These are phyloP conservation scores for Xestia rhomboidea DNA, from an alignment of 2,888 invertebrate species.

Conservation along the genomic window DNA sequence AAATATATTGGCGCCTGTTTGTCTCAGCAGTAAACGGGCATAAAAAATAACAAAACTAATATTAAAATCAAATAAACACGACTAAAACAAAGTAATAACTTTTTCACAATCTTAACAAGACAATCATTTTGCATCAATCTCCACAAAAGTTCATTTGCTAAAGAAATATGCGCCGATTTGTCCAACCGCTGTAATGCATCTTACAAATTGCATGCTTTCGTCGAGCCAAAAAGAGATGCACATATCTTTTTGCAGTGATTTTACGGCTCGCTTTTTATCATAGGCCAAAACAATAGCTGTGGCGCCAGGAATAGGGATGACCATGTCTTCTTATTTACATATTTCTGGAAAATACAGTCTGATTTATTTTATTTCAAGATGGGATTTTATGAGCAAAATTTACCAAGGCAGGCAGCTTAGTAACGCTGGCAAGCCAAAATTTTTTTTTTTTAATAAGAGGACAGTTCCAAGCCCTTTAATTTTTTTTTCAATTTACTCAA, in stretches of 20 bases:
- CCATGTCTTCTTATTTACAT: not conserved
- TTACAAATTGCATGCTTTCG: slow-evolving; percentile 53
- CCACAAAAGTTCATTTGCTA: slow-evolving; percentile 40
- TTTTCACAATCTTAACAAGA: slow-evolving; percentile 4
- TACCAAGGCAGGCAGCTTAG: not conserved
- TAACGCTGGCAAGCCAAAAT: not conserved
- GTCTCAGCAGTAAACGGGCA: not conserved
- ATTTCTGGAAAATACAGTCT: not conserved
- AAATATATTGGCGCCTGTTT: not conserved
- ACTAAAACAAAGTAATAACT: slow-evolving; percentile 6
- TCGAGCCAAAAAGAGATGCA: slow-evolving; percentile 51
- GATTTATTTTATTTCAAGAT: too few species aligned
- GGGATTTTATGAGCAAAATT: not conserved
- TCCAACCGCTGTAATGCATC: slow-evolving; percentile 39
- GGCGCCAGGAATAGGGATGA: slow-evolving; percentile 61
- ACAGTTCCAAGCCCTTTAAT: not conserved
- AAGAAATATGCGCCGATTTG: slow-evolving; percentile 54
- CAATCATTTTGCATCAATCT: slow-evolving; percentile 24
- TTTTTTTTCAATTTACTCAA: not conserved
- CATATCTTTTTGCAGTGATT: slow-evolving; percentile 46
- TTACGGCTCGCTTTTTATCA: slow-evolving; percentile 51
- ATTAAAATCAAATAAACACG: not conserved
- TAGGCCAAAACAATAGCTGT: slow-evolving; percentile 51
- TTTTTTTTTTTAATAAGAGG: not conserved
- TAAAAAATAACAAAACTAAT: slow-evolving; percentile 5